phyloP scores from a whole-genome alignment of 2,113 vertebrate genomes.

The Salminus brasiliensis region DNA sequence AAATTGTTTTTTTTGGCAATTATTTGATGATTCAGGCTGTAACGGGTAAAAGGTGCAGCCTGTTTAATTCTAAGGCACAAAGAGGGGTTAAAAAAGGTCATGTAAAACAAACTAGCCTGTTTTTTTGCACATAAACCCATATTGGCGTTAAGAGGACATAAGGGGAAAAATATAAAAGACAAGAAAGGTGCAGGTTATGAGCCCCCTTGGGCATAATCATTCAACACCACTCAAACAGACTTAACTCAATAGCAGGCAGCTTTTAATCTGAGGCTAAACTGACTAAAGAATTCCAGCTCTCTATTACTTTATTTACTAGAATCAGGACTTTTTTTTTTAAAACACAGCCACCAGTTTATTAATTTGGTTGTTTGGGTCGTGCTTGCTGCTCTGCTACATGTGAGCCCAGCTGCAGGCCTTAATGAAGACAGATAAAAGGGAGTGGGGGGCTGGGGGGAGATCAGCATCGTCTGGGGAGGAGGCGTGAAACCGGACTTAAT shows the following conservation, averaged over 20 bases:
- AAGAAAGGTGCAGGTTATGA: too few species aligned
- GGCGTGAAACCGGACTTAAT: constrained; percentile 56
- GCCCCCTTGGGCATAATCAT: neutral
- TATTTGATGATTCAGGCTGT: too few species aligned
- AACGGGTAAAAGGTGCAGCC: too few species aligned
- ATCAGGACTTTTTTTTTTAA: neutral
- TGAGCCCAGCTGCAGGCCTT: constrained; percentile 42
- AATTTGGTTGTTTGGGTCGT: constrained; percentile 6
- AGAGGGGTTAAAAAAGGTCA: too few species aligned
- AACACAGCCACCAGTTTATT: constrained; percentile 5
- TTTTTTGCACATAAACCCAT: too few species aligned
- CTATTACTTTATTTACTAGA: neutral
- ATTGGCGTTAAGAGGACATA: too few species aligned
- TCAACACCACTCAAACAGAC: neutral
- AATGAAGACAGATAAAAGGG: constrained; percentile 50
- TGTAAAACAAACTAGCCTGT: too few species aligned
- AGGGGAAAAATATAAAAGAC: too few species aligned
- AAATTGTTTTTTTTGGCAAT: too few species aligned
- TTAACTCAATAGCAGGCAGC: neutral
- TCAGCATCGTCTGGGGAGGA: constrained; percentile 42
- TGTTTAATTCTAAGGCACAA: too few species aligned
- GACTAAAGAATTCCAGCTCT: neutral
- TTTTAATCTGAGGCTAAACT: neutral
- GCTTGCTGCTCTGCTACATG: constrained; percentile 9
- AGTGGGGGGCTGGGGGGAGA: constrained; percentile 14